A percentile compares a stretch with the other conserved stretches of the same genome.
These are phyloP conservation scores for Apteryx owenii DNA, from an alignment of 2,113 vertebrate species.

Conservation along the genomic window DNA sequence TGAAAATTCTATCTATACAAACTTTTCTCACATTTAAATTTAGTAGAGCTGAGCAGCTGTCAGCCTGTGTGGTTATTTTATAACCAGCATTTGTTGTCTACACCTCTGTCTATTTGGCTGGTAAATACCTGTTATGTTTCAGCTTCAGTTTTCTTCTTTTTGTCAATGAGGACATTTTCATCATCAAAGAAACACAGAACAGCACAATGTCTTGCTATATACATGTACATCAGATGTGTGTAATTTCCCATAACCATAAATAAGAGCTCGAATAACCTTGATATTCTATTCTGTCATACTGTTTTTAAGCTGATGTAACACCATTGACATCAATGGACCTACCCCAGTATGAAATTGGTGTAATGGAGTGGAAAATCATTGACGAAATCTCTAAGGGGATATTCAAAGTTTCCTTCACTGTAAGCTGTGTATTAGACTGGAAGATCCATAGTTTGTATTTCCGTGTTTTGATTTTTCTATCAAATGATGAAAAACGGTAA, in stretches of 20 bases:
- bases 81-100: constrained; percentile 34
- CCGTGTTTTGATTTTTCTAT: constrained; percentile 71
- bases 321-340: constrained; percentile 65
- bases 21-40: constrained; percentile 45
- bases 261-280: constrained; percentile 68
- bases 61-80: constrained; percentile 34
- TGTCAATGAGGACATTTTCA: constrained; percentile 8
- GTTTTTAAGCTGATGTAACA: constrained; percentile 67
- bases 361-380: constrained; percentile 72
- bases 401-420: constrained; percentile 59
- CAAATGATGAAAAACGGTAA: constrained; percentile 49
- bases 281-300: constrained; percentile 69
- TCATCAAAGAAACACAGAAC: constrained; percentile 52
- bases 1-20: constrained; percentile 19
- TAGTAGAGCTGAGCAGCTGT: constrained; percentile 38
- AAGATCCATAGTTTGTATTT: constrained; percentile 51
- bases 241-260: constrained; percentile 70
- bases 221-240: constrained; percentile 21
- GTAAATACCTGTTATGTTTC: constrained; percentile 65
- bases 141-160: constrained; percentile 41
- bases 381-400: constrained; percentile 64
- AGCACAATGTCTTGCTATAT: constrained; percentile 17
- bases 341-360: constrained; percentile 70
- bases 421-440: constrained; percentile 56
- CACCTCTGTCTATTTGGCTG: constrained; percentile 15